Percentiles rank a stretch among this genome's conserved stretches.
Evolutionary conservation across 2,888 invertebrate species (phyloP).

Genomic region (Choristoneura rosaceana): DNA sequence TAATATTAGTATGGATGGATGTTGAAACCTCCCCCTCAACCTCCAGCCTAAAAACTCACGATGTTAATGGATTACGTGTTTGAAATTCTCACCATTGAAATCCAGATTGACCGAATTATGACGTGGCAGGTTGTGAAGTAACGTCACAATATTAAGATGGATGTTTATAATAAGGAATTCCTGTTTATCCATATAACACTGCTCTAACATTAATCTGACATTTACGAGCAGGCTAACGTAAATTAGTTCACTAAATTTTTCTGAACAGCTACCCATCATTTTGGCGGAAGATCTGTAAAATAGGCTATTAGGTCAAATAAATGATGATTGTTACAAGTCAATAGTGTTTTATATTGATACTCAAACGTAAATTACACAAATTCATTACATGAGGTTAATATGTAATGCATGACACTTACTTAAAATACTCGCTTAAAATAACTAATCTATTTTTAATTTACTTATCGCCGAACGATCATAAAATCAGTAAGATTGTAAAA

Average conservation of each 20-base stretch:
- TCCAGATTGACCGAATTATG: not conserved
- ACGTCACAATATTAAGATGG: not conserved
- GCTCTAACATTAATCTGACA: not conserved
- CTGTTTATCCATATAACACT: not conserved
- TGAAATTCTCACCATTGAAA: not conserved
- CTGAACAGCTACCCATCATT: no score
- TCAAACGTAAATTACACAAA: not conserved
- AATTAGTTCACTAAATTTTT: not conserved
- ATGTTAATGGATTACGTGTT: not conserved
- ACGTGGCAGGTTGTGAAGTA: not conserved
- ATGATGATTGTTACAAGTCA: no score
- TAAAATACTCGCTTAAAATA: no score
- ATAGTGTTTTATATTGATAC: not conserved
- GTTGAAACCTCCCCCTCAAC: no score
- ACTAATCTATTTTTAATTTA: no score
- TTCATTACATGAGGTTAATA: no score
- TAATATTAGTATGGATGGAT: no score
- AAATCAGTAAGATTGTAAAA: no score
- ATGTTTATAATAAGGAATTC: slow-evolving; percentile 1
- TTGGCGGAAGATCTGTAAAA: not conserved
- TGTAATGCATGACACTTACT: no score
- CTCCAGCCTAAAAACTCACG: no score
- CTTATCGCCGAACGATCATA: no score
- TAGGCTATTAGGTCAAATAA: no score
- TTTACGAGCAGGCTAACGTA: not conserved